Evolutionary conservation across 1,140 invertebrate species (phyloP), one percentile per base, ranked within the genome.

Genomic region (Ctenoplectra terminalis): DNA sequence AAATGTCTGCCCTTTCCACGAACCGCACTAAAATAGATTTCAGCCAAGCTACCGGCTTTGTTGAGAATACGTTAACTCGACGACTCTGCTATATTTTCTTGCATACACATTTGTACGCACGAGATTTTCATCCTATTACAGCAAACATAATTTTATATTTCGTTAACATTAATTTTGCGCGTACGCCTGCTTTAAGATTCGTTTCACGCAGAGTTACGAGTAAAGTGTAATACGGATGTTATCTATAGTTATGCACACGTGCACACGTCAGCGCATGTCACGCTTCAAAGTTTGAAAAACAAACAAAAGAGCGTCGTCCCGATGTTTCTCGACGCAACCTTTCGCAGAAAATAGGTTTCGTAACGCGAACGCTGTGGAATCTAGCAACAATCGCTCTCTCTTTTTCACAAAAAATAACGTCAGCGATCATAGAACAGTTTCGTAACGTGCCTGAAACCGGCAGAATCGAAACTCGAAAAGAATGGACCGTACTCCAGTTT

Each of bases 251-350:
- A 7, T 1, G 40, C 29, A 54, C 29, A 76, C 20, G 37, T 76
- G 74, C 40, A 34, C 11, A 56, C 75, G 40, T 46, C 66, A 13
- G 76, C 76, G 54, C 67, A 79, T 72, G 69, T 79, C 76, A 72
- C 76, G 67, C n/a, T 43, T 60, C n/a, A 71, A 71, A 50, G 54
- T 71, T 79, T 50, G 43, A 79, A 71, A 60, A 69, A 72, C 17
- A 72, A 71, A n/a, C n/a, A 31, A 43, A 56, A 37, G 29, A 60
- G 46, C 15, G 31, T 46, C 29, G 15, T 43, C 8, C 6, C 8
- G 26, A 61, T 15, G 31, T 17, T 69, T 72, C 52, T 31, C 15
- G 8, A 29, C 26, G 20, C 3, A n/a, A 26, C 0, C 26, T 48
- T 70, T 77, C 17, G 31, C 1, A 48, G 34, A 46, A 46, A 54